Percentiles rank a stretch among this genome's conserved stretches.
These are phyloP conservation scores for Ciconia maguari DNA, from an alignment of 2,113 vertebrate species.

Conservation along the genomic window DNA sequence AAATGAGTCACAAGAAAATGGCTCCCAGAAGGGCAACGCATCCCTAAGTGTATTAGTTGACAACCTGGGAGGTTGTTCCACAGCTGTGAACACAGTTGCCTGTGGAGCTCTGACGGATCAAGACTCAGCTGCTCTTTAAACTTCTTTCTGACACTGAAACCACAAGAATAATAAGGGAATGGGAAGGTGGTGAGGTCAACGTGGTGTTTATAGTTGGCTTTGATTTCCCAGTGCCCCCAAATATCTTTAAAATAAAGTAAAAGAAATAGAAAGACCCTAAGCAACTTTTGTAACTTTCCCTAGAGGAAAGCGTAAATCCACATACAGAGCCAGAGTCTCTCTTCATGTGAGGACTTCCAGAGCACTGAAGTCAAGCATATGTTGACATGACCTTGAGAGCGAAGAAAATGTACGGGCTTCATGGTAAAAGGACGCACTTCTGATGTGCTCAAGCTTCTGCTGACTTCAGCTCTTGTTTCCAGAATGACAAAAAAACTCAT, in stretches of 20 bases:
- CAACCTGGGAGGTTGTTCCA: neutral
- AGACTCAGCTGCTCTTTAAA: neutral
- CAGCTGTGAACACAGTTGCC: neutral
- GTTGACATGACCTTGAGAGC: neutral
- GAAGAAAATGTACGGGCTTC: neutral
- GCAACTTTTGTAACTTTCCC: neutral
- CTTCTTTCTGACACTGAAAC: neutral
- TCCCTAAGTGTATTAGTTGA: neutral
- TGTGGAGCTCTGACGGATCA: neutral
- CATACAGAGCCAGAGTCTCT: neutral
- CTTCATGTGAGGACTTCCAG: neutral
- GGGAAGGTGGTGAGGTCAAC: neutral
- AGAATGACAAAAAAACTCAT: accelerated
- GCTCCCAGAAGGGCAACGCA: neutral
- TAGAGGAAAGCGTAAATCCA: neutral
- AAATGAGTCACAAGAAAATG: neutral
- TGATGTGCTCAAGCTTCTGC: neutral
- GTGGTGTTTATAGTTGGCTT: neutral
- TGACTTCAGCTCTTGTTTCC: neutral
- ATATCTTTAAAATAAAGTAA: neutral
- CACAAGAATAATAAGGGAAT: neutral
- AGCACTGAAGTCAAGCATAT: neutral
- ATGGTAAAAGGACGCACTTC: neutral
- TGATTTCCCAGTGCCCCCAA: neutral
- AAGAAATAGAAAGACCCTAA: neutral